Base-by-base conservation (phyloP, 2,113 vertebrate species). In the Coreoperca whiteheadi region DNA sequence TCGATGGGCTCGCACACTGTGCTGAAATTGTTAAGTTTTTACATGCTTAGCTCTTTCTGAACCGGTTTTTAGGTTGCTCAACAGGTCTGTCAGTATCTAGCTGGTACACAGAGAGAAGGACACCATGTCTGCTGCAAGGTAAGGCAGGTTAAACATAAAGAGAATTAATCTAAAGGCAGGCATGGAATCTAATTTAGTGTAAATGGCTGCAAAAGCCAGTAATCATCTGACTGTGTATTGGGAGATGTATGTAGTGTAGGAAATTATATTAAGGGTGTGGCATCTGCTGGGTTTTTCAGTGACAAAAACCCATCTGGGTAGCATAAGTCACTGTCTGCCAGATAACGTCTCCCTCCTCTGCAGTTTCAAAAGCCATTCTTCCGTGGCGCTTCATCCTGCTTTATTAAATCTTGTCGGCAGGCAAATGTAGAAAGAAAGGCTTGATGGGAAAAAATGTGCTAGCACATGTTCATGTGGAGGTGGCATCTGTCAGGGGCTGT, bases 71-170 rank as follows among this genome's bases (percentile, higher is more conserved):
- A 81, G 92, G 79, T 73, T 28, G 48, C 56, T 86, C 92, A 91
- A 93, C 92, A 94, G 86, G 91, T 95, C 79, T 90, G 61, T 71
- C 82, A 73, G 30, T 71, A 9, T 61, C 50, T 79, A 39, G 43
- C 67, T 69, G 71, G 16, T 34, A 12, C 54, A 74, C 72, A 77
- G 18, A 88, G 34, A 85, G 57, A 78, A 75, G 74, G 21, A 74
- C 51, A 91, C 25, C 64, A 95, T 95, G 94, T 80, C 93, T 82
- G 66, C 84, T 87, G 79, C 80, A 75, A 91, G 94, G 94, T 95
- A 94, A 91, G 93, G 73, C 25, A 50, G 14, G 48, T 6, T 80
- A 74, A n/a, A 20, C 18, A 3, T 54, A 28, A 6, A 25, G 65
- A 43, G 39, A 39, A 20, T 46, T 28, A 46, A 74, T 59, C 1